Percentiles rank a stretch among this genome's conserved stretches.
Conservation (phyloP, 53 echinoderm and acorn worm species). For the Crossaster papposus region DNA sequence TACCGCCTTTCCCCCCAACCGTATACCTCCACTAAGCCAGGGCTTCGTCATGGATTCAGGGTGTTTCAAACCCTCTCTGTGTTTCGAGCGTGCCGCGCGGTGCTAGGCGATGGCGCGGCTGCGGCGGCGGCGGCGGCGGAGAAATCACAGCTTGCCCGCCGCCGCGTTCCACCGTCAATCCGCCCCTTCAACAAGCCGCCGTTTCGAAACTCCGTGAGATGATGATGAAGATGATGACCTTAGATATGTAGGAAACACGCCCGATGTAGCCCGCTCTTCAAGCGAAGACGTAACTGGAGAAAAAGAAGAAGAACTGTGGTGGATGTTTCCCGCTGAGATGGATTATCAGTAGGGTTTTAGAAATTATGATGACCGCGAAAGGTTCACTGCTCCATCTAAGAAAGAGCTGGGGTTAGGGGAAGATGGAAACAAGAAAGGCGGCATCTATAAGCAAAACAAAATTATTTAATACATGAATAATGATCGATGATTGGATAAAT, state of each 20-base stretch:
- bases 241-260: constrained; percentile 58
- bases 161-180: constrained; percentile 21
- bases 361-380: constrained; percentile 32
- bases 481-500: background rate
- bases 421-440: background rate
- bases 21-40: constrained; percentile 44
- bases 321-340: background rate
- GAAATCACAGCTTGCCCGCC: constrained; percentile 20
- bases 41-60: constrained; percentile 17
- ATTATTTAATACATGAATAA: background rate
- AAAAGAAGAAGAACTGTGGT: background rate
- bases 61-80: background rate
- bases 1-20: constrained; percentile 7
- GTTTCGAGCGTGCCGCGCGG: constrained; percentile 12
- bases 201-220: constrained; percentile 1
- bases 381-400: constrained; percentile 8
- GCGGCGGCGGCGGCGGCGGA: too few species aligned
- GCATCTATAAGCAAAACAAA: background rate
- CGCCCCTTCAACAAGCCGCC: constrained; percentile 22
- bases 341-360: constrained; percentile 24
- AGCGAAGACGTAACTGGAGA: background rate
- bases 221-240: constrained; percentile 28
- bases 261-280: constrained; percentile 37
- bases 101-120: background rate
- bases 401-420: background rate